Evolutionary conservation across 2,888 invertebrate genomes (phyloP), one percentile per base, ranked within the genome.

Genomic region (Hirtodrosophila confusa): DNA sequence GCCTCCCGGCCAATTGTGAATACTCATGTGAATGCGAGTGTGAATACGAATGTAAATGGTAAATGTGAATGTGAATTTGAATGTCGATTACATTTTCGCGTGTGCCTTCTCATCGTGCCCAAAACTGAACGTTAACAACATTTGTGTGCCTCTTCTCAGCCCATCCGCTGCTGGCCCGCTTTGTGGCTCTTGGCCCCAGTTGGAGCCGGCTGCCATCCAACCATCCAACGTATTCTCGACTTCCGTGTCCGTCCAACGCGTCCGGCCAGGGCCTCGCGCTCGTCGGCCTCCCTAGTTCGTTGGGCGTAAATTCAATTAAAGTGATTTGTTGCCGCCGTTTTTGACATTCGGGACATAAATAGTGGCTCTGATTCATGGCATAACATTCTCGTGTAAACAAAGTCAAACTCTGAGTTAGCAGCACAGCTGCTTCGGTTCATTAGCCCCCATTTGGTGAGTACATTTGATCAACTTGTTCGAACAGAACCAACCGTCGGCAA

Each of bases 281-380:
- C 61, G 72, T 55, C 73, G 64, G 58, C 41, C 49, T 71, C 58
- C 67, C 60, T 61, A 64, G 74, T 72, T 53, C 43, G 75, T 61
- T 78, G 84, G 86, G 86, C 88, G 84, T 78, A 60, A 61, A 84
- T 77, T 75, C 80, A 85, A 88, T 85, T 86, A 86, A 75, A 78
- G 62, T 85, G 88, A 85, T 85, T 85, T 85, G 88, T 83, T 70
- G 65, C 77, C 78, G 69, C 67, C 62, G 74, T 54, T 84, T 69
- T 77, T 84, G 80, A 86, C 83, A 85, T 82, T 82, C 73, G 41
- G 50, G 83, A 83, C 85, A 60, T 80, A 75, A 73, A 83, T 83
- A 74, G 73, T 67, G 62, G 43, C 40, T 50, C 66, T 82, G 84
- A 86, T 87, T 83, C 69, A 83, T 80, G 60, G 50, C 58, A 41